These are phyloP conservation scores for Lycaena phlaeas DNA, from an alignment of 2,888 invertebrate species.

Conservation along the genomic window DNA sequence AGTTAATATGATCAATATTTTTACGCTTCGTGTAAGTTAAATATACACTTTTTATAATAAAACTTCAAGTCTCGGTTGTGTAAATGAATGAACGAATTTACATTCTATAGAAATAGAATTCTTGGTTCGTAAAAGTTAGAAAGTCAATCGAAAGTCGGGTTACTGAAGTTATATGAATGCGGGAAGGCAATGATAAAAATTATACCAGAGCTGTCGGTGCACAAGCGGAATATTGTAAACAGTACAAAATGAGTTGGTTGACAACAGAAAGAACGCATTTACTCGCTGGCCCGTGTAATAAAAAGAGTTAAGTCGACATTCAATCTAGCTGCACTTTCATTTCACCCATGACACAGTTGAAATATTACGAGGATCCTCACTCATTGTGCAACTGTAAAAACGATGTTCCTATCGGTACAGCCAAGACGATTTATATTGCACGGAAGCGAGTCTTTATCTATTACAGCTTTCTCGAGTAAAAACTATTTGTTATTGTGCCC, in stretches of 20 bases:
- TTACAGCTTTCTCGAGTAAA: constrained; percentile 33
- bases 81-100: no score
- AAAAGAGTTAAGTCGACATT: constrained; percentile 1
- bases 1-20: no score
- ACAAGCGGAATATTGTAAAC: neutral
- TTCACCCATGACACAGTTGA: constrained; percentile 4
- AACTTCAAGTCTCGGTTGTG: no score
- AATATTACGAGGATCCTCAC: constrained; percentile 9
- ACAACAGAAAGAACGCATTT: neutral
- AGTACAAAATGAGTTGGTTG: neutral
- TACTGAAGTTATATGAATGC: no score
- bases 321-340: constrained; percentile 3
- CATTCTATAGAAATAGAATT: no score
- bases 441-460: constrained; percentile 33
- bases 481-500: constrained; percentile 45
- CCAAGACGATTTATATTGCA: constrained; percentile 22
- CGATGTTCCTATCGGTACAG: constrained; percentile 13
- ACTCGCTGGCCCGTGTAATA: neutral
- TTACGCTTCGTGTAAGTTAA: no score
- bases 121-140: no score
- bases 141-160: no score
- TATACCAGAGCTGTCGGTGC: no score
- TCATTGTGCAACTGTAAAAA: constrained; percentile 12
- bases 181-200: no score
- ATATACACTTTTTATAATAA: no score